These are phyloP conservation scores for Diorhabda carinulata DNA, from an alignment of 1,140 invertebrate species.

Conservation along the genomic window DNA sequence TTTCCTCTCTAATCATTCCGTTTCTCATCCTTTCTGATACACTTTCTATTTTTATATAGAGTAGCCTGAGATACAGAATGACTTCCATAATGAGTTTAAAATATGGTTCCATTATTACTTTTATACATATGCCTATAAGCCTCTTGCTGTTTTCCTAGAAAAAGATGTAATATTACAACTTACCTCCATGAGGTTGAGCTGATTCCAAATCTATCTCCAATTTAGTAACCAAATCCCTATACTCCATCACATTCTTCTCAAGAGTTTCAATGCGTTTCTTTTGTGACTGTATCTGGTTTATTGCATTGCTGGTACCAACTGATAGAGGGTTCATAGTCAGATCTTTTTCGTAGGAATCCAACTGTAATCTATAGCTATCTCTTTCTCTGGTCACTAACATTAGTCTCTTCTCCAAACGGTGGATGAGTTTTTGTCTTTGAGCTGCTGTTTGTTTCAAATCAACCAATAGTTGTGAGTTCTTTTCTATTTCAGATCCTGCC, in stretches of 20 bases:
- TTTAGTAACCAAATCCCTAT: slow-evolving; percentile 64
- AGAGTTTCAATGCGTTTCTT: slow-evolving; percentile 60
- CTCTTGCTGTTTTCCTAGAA: too few species aligned
- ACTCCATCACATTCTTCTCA: slow-evolving; percentile 61
- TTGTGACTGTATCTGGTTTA: slow-evolving; percentile 44
- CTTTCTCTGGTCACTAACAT: slow-evolving; percentile 69
- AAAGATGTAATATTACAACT: background rate
- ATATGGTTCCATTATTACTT: too few species aligned
- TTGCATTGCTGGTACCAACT: slow-evolving; percentile 40
- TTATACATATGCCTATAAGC: too few species aligned
- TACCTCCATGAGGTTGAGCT: slow-evolving; percentile 39
- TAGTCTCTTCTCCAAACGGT: slow-evolving; percentile 59
- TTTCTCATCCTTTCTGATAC: too few species aligned
- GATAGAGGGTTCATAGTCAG: slow-evolving; percentile 54
- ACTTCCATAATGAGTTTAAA: too few species aligned
- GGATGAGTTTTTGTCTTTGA: slow-evolving; percentile 58
- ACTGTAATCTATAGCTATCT: slow-evolving; percentile 62
- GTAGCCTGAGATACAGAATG: too few species aligned
- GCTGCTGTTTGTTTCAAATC: slow-evolving; percentile 54
- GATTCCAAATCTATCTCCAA: slow-evolving; percentile 61
- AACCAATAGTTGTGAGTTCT: slow-evolving; percentile 53
- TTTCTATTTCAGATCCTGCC: slow-evolving; percentile 53
- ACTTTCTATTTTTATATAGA: too few species aligned
- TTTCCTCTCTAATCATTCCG: too few species aligned
- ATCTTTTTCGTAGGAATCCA: slow-evolving; percentile 81